Evolutionary conservation across 2,113 vertebrate species (phyloP).

Genomic region (Lepus europaeus): DNA sequence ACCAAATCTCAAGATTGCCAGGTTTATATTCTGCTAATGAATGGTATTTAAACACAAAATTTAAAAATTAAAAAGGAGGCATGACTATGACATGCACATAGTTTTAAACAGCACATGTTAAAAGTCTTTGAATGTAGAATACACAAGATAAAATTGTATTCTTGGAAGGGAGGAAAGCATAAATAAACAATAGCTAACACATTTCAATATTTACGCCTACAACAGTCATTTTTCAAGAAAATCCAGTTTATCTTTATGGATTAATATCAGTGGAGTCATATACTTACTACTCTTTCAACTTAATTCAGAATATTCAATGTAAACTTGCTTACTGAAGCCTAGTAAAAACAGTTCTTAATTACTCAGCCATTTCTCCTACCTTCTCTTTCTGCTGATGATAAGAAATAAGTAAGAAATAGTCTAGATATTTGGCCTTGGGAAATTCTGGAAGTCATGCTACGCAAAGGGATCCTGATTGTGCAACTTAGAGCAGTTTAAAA

Average conservation of each 20-base stretch:
- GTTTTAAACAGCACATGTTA: constrained; percentile 17
- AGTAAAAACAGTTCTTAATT: neutral
- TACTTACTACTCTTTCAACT: neutral
- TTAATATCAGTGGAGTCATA: neutral
- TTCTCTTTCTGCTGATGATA: neutral
- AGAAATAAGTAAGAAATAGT: constrained; percentile 3
- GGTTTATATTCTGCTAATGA: constrained; percentile 14
- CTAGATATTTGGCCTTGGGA: neutral
- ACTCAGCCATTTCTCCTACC: neutral
- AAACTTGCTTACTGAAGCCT: neutral
- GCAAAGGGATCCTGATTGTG: neutral
- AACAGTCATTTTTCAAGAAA: neutral
- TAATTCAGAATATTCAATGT: neutral
- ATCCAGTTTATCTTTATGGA: neutral
- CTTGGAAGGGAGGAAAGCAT: neutral
- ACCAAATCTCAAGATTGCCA: neutral
- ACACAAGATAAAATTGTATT: constrained; percentile 1
- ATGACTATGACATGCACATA: neutral
- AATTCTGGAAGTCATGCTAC: neutral
- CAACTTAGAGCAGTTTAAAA: neutral
- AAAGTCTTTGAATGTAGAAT: neutral
- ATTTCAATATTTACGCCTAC: neutral
- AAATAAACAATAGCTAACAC: neutral
- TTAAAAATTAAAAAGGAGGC: neutral
- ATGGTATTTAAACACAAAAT: constrained; percentile 31